Conservation (phyloP, 2,888 invertebrate species). For the Tipula helvola region DNA sequence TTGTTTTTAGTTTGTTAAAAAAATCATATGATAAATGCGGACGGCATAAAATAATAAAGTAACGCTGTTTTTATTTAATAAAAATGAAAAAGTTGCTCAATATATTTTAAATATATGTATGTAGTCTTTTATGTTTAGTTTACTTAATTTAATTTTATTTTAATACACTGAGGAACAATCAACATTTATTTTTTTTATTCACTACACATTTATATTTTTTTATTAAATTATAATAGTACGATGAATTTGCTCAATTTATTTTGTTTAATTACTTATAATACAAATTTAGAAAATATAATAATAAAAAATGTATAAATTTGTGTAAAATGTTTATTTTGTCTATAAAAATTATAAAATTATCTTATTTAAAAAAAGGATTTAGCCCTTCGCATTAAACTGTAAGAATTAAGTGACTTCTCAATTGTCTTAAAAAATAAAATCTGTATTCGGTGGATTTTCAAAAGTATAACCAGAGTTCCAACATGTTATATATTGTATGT, state of each 20-base stretch:
- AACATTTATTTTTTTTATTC: not conserved
- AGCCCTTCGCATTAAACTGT: no score
- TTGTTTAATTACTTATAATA: not conserved
- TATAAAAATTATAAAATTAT: not conserved
- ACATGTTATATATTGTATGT: not conserved
- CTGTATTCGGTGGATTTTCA: not conserved
- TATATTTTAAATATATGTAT: not conserved
- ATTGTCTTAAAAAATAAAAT: not conserved
- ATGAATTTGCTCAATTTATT: not conserved
- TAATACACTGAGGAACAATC: not conserved
- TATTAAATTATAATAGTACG: not conserved
- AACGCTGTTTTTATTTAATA: not conserved
- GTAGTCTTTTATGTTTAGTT: not conserved
- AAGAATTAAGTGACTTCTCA: not conserved
- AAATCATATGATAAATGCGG: not conserved
- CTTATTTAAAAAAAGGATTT: not conserved
- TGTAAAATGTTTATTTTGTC: not conserved
- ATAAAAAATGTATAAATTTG: not conserved
- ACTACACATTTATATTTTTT: not conserved
- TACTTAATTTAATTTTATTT: not conserved
- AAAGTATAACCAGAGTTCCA: not conserved
- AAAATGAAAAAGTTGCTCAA: not conserved
- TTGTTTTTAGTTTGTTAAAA: not conserved
- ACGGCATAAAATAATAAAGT: not conserved
- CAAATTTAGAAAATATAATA: not conserved